These are phyloP conservation scores for Zaprionus vittiger DNA, from an alignment of 1,140 invertebrate genomes.

Conservation along the genomic window DNA sequence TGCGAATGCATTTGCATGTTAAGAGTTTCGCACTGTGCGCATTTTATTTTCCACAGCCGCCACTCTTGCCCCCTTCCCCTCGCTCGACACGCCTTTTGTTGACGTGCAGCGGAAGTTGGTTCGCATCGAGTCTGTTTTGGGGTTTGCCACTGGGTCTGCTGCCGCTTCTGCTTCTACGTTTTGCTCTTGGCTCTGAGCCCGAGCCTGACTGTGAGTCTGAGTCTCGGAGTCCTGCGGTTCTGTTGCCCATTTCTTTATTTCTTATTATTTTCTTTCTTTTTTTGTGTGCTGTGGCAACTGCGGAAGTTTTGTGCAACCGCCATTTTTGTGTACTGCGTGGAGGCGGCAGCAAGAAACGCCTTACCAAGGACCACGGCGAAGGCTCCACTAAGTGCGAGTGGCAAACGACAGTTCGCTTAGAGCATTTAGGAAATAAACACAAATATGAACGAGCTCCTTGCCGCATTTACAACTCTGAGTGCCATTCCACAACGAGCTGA, in stretches of 20 bases:
- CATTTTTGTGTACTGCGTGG: conserved; percentile 56
- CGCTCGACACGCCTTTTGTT: conserved; percentile 33
- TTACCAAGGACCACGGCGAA: background rate
- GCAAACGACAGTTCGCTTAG: conserved; percentile 13
- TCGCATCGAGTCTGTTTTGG: conserved; percentile 25
- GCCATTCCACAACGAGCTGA: conserved; percentile 33
- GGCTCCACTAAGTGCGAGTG: background rate
- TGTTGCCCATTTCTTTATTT: conserved; percentile 39
- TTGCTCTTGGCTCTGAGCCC: background rate
- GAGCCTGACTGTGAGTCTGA: background rate
- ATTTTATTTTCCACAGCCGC: conserved; percentile 52
- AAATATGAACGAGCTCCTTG: conserved; percentile 40
- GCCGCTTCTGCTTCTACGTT: no score
- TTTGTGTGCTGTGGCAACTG: conserved; percentile 29
- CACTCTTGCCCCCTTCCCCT: conserved; percentile 13
- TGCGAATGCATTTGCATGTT: conserved; percentile 77
- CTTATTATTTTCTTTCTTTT: background rate
- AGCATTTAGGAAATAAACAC: conserved; percentile 49
- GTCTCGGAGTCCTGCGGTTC: conserved; percentile 21
- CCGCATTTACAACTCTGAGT: conserved; percentile 25
- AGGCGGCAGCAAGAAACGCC: background rate
- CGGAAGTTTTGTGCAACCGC: conserved; percentile 73
- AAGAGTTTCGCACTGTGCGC: conserved; percentile 79
- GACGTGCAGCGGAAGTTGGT: conserved; percentile 62
- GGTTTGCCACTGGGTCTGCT: conserved; percentile 4